Evolutionary conservation across 2,888 invertebrate species (phyloP).

Genomic region (Clivina fossor): DNA sequence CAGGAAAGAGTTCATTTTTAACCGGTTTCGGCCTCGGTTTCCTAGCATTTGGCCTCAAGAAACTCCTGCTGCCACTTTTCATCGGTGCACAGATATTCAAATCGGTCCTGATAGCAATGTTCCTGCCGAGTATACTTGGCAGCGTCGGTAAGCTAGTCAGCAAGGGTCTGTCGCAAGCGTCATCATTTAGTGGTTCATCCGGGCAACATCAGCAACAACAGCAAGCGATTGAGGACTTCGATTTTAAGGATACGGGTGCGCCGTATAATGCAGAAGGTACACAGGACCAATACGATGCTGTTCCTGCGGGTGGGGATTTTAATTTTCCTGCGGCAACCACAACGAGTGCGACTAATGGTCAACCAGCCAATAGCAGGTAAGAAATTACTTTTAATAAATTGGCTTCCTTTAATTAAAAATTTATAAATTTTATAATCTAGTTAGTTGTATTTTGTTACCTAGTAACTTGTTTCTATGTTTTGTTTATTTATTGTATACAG

Average conservation of each 20-base stretch:
- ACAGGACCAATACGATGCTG: slow-evolving; percentile 54
- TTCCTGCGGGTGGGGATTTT: slow-evolving; percentile 46
- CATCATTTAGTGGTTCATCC: slow-evolving; percentile 58
- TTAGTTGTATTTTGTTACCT: too few species aligned
- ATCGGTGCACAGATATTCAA: slow-evolving; percentile 82
- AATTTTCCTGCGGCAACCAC: slow-evolving; percentile 39
- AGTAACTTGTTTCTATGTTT: too few species aligned
- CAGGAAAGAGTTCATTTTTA: slow-evolving; percentile 63
- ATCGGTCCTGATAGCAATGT: slow-evolving; percentile 79
- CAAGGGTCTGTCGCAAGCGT: slow-evolving; percentile 69
- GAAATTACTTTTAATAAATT: slow-evolving; percentile 19
- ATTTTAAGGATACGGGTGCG: slow-evolving; percentile 70
- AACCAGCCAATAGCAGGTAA: slow-evolving; percentile 49
- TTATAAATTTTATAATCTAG: too few species aligned
- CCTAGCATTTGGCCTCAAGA: slow-evolving; percentile 78
- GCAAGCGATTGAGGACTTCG: slow-evolving; percentile 64
- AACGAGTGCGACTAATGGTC: slow-evolving; percentile 40
- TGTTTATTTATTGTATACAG: too few species aligned
- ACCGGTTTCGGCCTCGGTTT: slow-evolving; percentile 68
- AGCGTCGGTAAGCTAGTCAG: slow-evolving; percentile 81
- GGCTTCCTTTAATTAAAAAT: too few species aligned
- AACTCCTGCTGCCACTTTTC: slow-evolving; percentile 77
- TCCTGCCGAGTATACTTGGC: slow-evolving; percentile 80
- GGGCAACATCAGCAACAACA: slow-evolving; percentile 47
- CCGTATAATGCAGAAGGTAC: slow-evolving; percentile 50